Conservation (phyloP, 2,113 vertebrate genomes). For the Zapus hudsonius region DNA sequence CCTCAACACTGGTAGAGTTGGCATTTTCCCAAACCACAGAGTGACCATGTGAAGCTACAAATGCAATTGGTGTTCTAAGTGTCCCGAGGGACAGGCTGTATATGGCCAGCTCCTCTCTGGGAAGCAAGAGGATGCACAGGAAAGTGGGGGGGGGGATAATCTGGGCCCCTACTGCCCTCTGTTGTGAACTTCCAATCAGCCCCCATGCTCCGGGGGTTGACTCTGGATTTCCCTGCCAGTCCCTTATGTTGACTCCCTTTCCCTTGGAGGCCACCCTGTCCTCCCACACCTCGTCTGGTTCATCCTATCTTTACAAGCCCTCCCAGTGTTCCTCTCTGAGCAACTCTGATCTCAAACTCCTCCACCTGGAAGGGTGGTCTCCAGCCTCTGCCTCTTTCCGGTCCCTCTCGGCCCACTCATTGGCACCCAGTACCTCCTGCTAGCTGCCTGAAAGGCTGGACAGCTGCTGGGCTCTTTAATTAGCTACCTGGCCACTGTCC, state of each 20-base stretch:
- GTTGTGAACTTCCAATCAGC: background rate
- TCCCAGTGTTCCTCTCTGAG: background rate
- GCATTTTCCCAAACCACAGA: slow-evolving; percentile 44
- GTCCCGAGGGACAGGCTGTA: background rate
- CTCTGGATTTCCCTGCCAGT: background rate
- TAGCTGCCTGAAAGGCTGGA: slow-evolving; percentile 69
- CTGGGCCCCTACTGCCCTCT: background rate
- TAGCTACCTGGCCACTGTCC: slow-evolving; percentile 64
- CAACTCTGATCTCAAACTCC: background rate
- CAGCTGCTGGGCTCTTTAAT: slow-evolving; percentile 78
- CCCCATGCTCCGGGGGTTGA: background rate
- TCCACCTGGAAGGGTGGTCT: background rate
- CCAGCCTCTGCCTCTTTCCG: background rate
- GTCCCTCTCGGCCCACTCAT: background rate
- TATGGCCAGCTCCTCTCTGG: too few relatives aligned
- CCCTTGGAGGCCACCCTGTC: background rate
- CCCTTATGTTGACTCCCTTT: background rate
- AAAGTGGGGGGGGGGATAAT: background rate
- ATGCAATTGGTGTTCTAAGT: background rate
- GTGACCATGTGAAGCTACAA: background rate
- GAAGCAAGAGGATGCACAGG: background rate
- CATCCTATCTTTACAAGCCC: background rate
- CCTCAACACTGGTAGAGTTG: background rate
- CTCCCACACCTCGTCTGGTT: background rate
- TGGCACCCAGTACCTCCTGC: background rate